Base-by-base conservation (phyloP, 2,113 vertebrate species). In the Coturnix japonica region DNA sequence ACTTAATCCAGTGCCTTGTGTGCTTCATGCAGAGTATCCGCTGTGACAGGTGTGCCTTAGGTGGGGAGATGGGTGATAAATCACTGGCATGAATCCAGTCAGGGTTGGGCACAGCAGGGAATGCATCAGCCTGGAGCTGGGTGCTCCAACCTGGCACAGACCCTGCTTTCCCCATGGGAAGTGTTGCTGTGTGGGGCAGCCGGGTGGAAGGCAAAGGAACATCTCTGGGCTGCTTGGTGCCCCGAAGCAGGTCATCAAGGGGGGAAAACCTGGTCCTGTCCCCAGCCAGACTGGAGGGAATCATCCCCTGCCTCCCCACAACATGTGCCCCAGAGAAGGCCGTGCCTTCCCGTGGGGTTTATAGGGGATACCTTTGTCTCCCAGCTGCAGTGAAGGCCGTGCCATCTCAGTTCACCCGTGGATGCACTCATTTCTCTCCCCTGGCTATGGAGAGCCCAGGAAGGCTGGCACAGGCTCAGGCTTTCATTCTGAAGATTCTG, bases 401-500 rank as follows among this genome's bases (percentile, higher is more conserved):
- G 33, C 57, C 57, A 60, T 60, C 59, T 37, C 33, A 25, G 15
- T 22, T 31, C n/a, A 13, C 4, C 43, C 35, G n/a, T 69, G n/a
- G n/a, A 26, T 17, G 66, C 37, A 21, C 25, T 43, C 0, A 1
- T 49, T 63, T 28, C 46, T 41, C 35, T 39, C 63, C 3, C 0
- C 61, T 63, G 35, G 33, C 25, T 26, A 2, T 3, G 1, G 64
- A 49, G 46, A 75, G 28, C 26, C 35, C 4, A 1, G 51, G 13
- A 6, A 2, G 6, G 18, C 16, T 2, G 2, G 20, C 47, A 28
- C 0, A 2, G n/a, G 2, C 41, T 43, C 1, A 0, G 71, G 30
- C 11, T 76, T 60, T 61, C 19, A 15, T 73, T 54, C 11, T 7
- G 19, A 57, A 28, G 23, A 53, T 14, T 11, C 1, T 0, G 35